Base-by-base conservation (phyloP, 2,113 vertebrate genomes). In the Probosciger aterrimus region DNA sequence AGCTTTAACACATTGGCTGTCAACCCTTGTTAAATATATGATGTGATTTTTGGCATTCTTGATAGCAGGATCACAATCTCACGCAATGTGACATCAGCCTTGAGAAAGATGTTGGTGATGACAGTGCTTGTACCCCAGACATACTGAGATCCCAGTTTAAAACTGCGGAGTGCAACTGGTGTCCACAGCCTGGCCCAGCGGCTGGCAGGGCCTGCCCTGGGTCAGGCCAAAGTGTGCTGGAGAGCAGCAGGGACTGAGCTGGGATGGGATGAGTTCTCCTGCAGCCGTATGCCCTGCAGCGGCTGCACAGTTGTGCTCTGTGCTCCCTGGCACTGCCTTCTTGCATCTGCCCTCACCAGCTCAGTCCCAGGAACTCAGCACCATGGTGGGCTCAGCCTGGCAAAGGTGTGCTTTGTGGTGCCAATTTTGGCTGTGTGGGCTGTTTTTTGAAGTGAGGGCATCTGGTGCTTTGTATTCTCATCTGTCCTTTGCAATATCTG, bases 1-100 rank as follows among this genome's bases (percentile, higher is more conserved):
- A 86, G 62, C 53, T 92, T 84, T 85, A 79, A 71, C 65, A 35
- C 16, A 5, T 60, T 55, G 62, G 47, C 28, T 93, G 86, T 85
- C 94, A 93, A 28, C 24, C 41, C n/a, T 31, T 22, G 19, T 63
- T 63, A 87, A 55, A 62, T 41, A 85, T 50, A 43, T 0, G n/a
- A 31, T 31, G 37, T 33, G 88, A 43, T 31, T 92, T 93, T 79
- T 91, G 73, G 80, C 65, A 13, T 24, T 55, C 68, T 15, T 30
- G 57, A 15, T 20, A 14, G 11, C 52, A 28, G 78, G 44, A 57
- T 5, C 7, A 6, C 12, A 14, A 6, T 60, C 41, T 67, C 4
- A 2, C 43, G 50, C 27, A 50, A 30, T 25, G 3, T 33, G 39
- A 41, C 63, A 14, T 64, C 86, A 88, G 50, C 25, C 65, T 53